phyloP scores from a whole-genome alignment of 2,797 vertebrate species.

The Etheostoma nigrum region DNA sequence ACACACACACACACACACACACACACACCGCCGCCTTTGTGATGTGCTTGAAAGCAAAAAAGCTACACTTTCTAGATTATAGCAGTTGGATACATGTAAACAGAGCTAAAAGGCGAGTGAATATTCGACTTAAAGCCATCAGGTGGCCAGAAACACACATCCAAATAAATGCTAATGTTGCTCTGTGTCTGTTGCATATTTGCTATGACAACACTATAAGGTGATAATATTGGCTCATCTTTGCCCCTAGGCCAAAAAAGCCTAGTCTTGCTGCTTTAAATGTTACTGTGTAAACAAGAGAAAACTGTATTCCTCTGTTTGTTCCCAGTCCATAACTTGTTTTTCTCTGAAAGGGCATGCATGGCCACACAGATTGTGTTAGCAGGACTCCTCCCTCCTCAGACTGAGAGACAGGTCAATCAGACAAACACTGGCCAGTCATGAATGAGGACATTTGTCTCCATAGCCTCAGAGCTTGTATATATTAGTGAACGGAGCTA shows the following conservation, averaged over 20 bases:
- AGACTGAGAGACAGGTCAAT: conserved; percentile 49
- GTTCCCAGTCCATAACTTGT: conserved; percentile 30
- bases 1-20: not conserved
- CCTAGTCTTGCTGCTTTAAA: conserved; percentile 4
- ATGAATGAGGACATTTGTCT: conserved; percentile 71
- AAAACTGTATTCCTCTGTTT: conserved; percentile 4
- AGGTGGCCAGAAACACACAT: not conserved
- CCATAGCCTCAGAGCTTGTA: conserved; percentile 26
- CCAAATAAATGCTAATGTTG: not conserved
- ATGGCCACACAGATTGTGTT: conserved; percentile 23
- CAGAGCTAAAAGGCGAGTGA: not conserved
- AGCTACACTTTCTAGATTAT: conserved; percentile 8
- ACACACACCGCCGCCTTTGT: conserved; percentile 12
- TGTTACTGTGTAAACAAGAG: not conserved
- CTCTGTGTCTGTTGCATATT: not conserved
- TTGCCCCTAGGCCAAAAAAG: not conserved
- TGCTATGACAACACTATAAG: not conserved
- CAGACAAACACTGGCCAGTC: conserved; percentile 36
- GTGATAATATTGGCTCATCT: not conserved
- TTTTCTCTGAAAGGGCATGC: conserved; percentile 33
- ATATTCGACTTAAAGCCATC: not conserved
- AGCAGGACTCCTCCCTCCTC: conserved; percentile 35
- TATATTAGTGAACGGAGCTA: conserved; percentile 45
- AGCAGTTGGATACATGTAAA: not conserved
- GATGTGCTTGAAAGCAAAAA: conserved; percentile 30